Evolutionary conservation across 2,797 vertebrate species (phyloP).

Genomic region (Pangasius krempfi): DNA sequence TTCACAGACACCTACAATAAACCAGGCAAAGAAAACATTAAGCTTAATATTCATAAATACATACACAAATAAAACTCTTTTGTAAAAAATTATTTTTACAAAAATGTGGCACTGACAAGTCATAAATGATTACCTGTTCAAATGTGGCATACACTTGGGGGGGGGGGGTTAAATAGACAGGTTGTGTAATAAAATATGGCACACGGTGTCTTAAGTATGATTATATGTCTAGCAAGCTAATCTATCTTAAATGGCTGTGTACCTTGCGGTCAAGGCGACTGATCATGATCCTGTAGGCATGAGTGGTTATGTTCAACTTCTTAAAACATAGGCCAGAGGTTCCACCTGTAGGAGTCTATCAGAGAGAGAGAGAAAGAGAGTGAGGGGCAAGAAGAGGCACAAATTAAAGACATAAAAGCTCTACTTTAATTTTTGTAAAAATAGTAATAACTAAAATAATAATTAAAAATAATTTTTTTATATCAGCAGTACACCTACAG

Average conservation of each 20-base stretch:
- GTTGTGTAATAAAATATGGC: background rate
- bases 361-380: constrained; percentile 34
- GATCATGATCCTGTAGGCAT: constrained; percentile 82
- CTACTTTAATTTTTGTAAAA: background rate
- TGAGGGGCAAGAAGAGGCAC: background rate
- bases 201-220: too few relatives aligned
- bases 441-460: background rate
- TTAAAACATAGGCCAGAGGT: constrained; percentile 94
- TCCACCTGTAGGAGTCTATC: constrained; percentile 84
- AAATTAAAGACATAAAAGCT: background rate
- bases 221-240: background rate
- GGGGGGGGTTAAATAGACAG: background rate
- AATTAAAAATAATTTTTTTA: background rate
- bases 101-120: background rate
- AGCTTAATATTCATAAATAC: background rate
- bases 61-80: too few relatives aligned
- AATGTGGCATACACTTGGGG: background rate
- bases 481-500: constrained; percentile 78
- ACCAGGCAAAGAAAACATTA: constrained; percentile 12
- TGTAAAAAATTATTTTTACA: background rate
- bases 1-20: constrained; percentile 86
- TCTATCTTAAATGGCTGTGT: background rate
- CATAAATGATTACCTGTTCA: background rate
- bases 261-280: constrained; percentile 90
- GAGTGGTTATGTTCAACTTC: constrained; percentile 91